phyloP scores from a whole-genome alignment of 2,888 invertebrate genomes.

The Rhimphoctona megacephalus region DNA sequence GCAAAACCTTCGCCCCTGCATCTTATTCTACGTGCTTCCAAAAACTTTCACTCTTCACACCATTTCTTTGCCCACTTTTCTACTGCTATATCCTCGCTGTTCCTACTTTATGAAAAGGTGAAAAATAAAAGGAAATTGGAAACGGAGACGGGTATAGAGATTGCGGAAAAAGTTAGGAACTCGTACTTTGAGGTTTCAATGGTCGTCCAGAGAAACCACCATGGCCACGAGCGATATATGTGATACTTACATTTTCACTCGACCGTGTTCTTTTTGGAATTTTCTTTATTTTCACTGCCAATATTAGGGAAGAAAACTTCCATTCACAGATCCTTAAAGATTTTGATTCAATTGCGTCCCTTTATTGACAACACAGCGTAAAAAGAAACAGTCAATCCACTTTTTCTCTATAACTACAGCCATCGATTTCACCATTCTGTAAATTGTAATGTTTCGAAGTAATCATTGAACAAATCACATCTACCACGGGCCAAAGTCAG shows the following conservation, averaged over 20 bases:
- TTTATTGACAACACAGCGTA: background rate
- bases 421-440: background rate
- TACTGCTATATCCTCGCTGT: slow-evolving; percentile 18
- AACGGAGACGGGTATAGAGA: slow-evolving; percentile 47
- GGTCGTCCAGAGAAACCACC: background rate
- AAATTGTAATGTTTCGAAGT: background rate
- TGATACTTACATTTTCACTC: slow-evolving; percentile 35
- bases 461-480: background rate
- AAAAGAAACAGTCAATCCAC: background rate
- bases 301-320: slow-evolving; percentile 14
- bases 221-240: slow-evolving; percentile 30
- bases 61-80: slow-evolving; percentile 19
- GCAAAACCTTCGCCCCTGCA: slow-evolving; percentile 43
- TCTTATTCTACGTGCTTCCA: slow-evolving; percentile 58
- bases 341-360: background rate
- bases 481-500: background rate
- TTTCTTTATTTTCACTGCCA: background rate
- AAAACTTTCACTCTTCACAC: slow-evolving; percentile 51
- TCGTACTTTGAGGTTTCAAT: slow-evolving; percentile 45
- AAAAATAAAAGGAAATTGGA: slow-evolving; percentile 41
- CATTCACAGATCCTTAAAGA: background rate
- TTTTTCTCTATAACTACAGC: background rate
- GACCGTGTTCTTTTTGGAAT: slow-evolving; percentile 3
- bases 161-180: slow-evolving; percentile 46
- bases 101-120: slow-evolving; percentile 42